Conservation (phyloP, 2,797 vertebrate species). For the Hafferia zeledoni region DNA sequence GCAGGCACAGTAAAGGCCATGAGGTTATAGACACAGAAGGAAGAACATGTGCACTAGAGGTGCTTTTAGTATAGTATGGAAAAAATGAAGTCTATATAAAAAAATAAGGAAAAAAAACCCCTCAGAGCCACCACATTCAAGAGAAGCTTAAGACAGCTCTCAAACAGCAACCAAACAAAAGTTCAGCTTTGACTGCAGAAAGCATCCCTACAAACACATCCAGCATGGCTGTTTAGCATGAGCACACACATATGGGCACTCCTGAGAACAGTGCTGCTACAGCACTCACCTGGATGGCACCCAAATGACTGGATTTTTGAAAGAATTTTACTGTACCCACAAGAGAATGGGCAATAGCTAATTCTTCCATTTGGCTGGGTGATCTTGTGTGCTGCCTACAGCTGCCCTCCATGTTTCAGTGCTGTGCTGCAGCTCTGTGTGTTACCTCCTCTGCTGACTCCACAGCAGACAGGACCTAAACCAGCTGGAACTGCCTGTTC, state of each 20-base stretch:
- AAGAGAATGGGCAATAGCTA: not conserved
- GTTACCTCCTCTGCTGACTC: not conserved
- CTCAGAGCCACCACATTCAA: not conserved
- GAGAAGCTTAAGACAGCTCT: not conserved
- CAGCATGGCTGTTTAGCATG: rapidly evolving
- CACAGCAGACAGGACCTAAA: not conserved
- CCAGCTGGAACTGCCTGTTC: not conserved
- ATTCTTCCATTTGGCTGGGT: not conserved
- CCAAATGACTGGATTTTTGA: not conserved
- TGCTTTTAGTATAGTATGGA: not conserved
- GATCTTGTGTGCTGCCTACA: not conserved
- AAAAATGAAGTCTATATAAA: not conserved
- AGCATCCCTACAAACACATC: not conserved
- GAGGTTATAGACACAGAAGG: not conserved
- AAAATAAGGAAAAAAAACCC: not conserved
- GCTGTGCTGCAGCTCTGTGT: not conserved
- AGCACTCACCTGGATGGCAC: not conserved
- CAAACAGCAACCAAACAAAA: not conserved
- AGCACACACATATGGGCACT: rapidly evolving
- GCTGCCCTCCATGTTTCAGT: not conserved
- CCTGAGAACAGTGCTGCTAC: not conserved
- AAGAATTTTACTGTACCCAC: not conserved
- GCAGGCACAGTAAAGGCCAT: not conserved
- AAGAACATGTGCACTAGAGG: not conserved
- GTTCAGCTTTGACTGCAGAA: not conserved